phyloP scores from a whole-genome alignment of 2,113 vertebrate genomes.

The Talpa occidentalis region DNA sequence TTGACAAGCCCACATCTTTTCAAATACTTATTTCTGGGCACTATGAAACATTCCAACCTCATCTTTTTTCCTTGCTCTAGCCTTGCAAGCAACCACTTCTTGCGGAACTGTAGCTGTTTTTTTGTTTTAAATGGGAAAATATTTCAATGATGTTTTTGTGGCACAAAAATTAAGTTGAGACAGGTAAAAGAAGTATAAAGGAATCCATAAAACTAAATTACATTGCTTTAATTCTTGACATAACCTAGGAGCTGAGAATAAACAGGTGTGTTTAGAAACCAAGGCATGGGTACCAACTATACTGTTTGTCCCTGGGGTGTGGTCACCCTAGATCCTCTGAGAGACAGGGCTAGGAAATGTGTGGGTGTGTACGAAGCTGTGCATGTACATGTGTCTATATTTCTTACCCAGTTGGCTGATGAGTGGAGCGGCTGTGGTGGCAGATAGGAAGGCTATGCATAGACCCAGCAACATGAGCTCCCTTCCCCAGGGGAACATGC shows the following conservation, averaged over 20 bases:
- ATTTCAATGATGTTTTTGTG: too few species aligned
- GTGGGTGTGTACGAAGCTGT: neutral
- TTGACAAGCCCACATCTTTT: neutral
- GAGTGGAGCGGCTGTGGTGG: neutral
- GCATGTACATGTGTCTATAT: neutral
- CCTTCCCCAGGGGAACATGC: neutral
- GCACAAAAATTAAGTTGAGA: too few species aligned
- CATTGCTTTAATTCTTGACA: too few species aligned
- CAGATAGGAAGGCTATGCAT: neutral
- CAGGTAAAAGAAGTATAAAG: too few species aligned
- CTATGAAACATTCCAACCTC: neutral
- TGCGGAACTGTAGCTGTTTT: neutral
- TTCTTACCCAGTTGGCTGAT: neutral
- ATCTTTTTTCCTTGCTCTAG: neutral
- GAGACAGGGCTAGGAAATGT: neutral
- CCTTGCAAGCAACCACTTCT: neutral
- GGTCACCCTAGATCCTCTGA: neutral
- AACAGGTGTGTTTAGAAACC: neutral
- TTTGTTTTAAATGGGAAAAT: neutral
- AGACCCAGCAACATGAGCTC: neutral
- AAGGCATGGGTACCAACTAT: neutral
- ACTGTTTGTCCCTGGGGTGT: neutral
- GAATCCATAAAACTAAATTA: too few species aligned
- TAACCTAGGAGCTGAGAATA: too few species aligned
- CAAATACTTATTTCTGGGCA: neutral